Conservation (phyloP, 2,888 invertebrate genomes). For the Uropetala carovei region DNA sequence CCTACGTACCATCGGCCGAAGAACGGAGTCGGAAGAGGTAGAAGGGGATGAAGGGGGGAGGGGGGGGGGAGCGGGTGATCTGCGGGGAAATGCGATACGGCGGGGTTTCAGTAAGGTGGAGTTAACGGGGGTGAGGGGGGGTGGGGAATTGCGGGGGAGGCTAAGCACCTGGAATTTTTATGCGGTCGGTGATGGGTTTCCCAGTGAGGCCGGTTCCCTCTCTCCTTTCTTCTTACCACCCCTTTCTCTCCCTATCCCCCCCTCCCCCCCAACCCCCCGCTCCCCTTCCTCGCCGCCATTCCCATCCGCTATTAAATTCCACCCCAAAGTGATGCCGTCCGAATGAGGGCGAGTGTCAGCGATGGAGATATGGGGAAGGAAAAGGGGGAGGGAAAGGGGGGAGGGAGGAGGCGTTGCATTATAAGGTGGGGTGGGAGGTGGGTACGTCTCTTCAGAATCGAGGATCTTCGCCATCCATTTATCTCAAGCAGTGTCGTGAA, state of each 20-base stretch:
- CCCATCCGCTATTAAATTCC: constrained; percentile 54
- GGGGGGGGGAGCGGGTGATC: not conserved
- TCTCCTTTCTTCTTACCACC: not conserved
- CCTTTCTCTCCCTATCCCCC: not conserved
- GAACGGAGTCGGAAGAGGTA: no score
- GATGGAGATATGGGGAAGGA: not conserved
- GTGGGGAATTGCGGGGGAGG: not conserved
- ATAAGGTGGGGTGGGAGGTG: no score
- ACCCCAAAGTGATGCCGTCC: constrained; percentile 44
- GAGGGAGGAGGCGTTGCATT: not conserved
- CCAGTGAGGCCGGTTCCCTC: not conserved
- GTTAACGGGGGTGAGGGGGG: not conserved
- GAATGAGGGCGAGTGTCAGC: constrained; percentile 24
- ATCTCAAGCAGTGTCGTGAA: no score
- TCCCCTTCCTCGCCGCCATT: not conserved
- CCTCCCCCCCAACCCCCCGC: not conserved
- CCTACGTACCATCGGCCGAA: no score
- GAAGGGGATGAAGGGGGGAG: not conserved
- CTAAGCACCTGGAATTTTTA: constrained; percentile 58
- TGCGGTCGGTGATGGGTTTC: constrained; percentile 42
- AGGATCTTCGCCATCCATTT: no score
- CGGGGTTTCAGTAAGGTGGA: not conserved
- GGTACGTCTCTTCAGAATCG: no score
- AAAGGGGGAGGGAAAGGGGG: not conserved
- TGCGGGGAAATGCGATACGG: not conserved